Percentiles rank a stretch among this genome's conserved stretches.
These are phyloP conservation scores for Phylloscopus collybita DNA, from an alignment of 2,797 vertebrate genomes.

Conservation along the genomic window DNA sequence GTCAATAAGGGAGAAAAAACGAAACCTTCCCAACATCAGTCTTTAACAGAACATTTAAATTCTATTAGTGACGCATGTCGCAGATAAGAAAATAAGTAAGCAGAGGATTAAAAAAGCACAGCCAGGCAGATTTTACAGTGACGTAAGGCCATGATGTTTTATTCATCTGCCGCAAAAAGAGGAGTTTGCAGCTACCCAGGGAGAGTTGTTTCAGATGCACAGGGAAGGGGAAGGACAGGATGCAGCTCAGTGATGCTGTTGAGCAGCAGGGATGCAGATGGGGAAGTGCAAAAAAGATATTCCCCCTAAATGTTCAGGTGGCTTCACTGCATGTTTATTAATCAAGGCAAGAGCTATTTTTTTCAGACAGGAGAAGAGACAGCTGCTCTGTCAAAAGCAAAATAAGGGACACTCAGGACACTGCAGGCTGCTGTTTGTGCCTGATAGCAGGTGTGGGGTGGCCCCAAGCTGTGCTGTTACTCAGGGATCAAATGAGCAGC, in stretches of 20 bases:
- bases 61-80: neutral
- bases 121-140: neutral
- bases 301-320: neutral
- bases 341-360: neutral
- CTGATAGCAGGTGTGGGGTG: accelerated
- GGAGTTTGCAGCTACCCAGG: neutral
- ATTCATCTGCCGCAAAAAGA: neutral
- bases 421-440: neutral
- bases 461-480: neutral
- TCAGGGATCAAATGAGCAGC: neutral
- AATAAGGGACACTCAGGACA: neutral
- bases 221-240: neutral
- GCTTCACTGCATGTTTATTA: neutral
- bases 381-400: neutral
- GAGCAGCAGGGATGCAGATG: neutral
- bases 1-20: neutral
- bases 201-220: neutral
- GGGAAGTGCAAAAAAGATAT: neutral
- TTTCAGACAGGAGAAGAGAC: neutral
- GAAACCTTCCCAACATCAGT: neutral
- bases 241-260: neutral
- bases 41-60: neutral
- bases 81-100: constrained; percentile 2
- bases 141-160: neutral
- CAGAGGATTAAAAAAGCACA: neutral